Percentiles rank a stretch among this genome's conserved stretches.
These are phyloP conservation scores for Lasius platythorax DNA, from an alignment of 2,888 invertebrate genomes.

Conservation along the genomic window DNA sequence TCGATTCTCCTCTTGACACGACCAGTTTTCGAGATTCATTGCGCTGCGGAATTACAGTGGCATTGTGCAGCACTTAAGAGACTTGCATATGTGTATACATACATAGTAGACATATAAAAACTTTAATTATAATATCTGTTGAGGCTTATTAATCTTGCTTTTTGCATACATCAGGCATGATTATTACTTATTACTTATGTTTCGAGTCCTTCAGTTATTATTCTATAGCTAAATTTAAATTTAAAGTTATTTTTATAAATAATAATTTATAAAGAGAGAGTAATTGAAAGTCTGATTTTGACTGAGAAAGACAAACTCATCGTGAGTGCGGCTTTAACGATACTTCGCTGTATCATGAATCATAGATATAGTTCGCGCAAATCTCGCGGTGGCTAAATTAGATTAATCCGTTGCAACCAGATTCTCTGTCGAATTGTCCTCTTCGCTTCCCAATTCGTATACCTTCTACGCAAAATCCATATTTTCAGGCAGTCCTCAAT, in stretches of 20 bases:
- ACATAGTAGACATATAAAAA: background rate
- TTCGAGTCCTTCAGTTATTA: background rate
- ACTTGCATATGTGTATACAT: background rate
- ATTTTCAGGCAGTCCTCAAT: slow-evolving; percentile 61
- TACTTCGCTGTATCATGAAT: slow-evolving; percentile 43
- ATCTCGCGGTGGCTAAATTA: slow-evolving; percentile 77
- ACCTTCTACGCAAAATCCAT: slow-evolving; percentile 62
- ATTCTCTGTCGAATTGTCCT: slow-evolving; percentile 69
- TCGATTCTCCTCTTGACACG: slow-evolving; percentile 35
- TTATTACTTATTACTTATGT: background rate
- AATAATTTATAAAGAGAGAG: background rate
- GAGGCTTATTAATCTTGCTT: background rate
- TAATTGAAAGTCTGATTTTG: slow-evolving; percentile 23
- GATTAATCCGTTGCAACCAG: slow-evolving; percentile 77
- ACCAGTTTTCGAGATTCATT: slow-evolving; percentile 24
- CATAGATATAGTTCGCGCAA: slow-evolving; percentile 62
- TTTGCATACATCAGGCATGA: background rate
- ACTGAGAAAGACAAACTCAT: slow-evolving; percentile 50
- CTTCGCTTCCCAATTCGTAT: slow-evolving; percentile 69
- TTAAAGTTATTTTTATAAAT: slow-evolving; percentile 18
- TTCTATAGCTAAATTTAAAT: background rate
- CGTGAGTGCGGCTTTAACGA: slow-evolving; percentile 55
- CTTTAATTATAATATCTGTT: background rate
- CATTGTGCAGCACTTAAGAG: slow-evolving; percentile 14
- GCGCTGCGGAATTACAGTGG: slow-evolving; percentile 1